Conservation (phyloP, 1,140 invertebrate species). For the Drosophila rhopaloa region DNA sequence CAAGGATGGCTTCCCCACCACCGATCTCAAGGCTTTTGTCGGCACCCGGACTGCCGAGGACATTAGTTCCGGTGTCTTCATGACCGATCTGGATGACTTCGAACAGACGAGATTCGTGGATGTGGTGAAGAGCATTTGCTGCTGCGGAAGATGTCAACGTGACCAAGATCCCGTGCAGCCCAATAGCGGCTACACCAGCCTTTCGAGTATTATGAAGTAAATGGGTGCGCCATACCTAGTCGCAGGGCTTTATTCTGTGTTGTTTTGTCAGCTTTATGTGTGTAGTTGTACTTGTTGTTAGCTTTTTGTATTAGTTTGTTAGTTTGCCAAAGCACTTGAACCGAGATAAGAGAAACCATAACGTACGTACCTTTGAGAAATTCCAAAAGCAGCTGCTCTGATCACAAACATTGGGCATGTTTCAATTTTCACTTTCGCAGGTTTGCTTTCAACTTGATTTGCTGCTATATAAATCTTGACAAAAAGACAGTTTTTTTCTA, state of each 20-base stretch:
- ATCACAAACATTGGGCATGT: slow-evolving; percentile 1
- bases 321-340: slow-evolving; percentile 49
- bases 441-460: neutral
- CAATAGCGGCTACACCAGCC: slow-evolving; percentile 76
- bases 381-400: slow-evolving; percentile 22
- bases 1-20: slow-evolving; percentile 94
- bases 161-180: slow-evolving; percentile 26
- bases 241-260: slow-evolving; percentile 24
- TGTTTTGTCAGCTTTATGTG: slow-evolving; percentile 37
- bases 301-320: slow-evolving; percentile 48
- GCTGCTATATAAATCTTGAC: neutral
- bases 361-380: slow-evolving; percentile 22
- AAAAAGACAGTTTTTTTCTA: neutral
- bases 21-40: slow-evolving; percentile 92
- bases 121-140: slow-evolving; percentile 85
- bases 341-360: slow-evolving; percentile 11
- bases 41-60: slow-evolving; percentile 88
- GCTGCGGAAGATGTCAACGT: slow-evolving; percentile 75
- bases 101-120: slow-evolving; percentile 80
- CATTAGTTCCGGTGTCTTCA: slow-evolving; percentile 89
- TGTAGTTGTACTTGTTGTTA: slow-evolving; percentile 44
- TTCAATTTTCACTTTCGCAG: slow-evolving; percentile 6
- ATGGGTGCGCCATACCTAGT: slow-evolving; percentile 28
- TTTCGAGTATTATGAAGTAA: slow-evolving; percentile 83
- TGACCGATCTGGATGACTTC: slow-evolving; percentile 85